Evolutionary conservation across 2,113 vertebrate species (phyloP), one percentile per base, ranked within the genome.

Genomic region (Pleuronectes platessa): DNA sequence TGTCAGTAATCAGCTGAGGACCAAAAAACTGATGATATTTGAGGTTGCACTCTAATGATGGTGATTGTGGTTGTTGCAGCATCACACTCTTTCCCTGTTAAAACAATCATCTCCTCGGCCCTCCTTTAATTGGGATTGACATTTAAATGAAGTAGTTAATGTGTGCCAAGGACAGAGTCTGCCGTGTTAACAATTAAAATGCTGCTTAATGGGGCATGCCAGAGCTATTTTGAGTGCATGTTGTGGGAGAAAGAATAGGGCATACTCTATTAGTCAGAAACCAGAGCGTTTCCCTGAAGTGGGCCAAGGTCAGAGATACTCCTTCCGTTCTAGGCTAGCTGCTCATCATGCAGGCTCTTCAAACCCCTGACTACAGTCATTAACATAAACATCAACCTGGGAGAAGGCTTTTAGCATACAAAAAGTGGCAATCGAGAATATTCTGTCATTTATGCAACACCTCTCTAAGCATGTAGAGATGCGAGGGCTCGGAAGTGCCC

Each of bases 181-280:
- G 74, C 61, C 62, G 42, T 87, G 89, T 88, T 92, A 93, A 93
- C 92, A 92, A 94, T 93, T 93, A 94, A 90, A 93, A 92, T 58
- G 79, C 71, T 84, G 89, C 86, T 91, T 93, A 95, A 93, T 94
- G 87, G 93, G 89, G 80, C 92, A 89, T 90, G 83, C 74, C 80
- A 68, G 82, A 71, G 92, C 91, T 95, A 94, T 94, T 95, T 85
- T 87, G 75, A 82, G 89, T 87, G 79, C 75, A 88, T 90, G 90
- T 86, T 87, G 83, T 82, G 83, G 86, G 92, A 92, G 82, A 85
- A 65, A 78, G 84, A 88, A 83, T 69, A 83, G 84, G 79, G 83
- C 85, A 76, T 56, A 83, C 67, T 85, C 82, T 86, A 93, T 92
- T 90, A 92, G 86, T 82, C 83, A 89, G 81, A 90, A 90, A 87